Base-by-base conservation (phyloP, 2,888 invertebrate species). In the Aelia acuminata region DNA sequence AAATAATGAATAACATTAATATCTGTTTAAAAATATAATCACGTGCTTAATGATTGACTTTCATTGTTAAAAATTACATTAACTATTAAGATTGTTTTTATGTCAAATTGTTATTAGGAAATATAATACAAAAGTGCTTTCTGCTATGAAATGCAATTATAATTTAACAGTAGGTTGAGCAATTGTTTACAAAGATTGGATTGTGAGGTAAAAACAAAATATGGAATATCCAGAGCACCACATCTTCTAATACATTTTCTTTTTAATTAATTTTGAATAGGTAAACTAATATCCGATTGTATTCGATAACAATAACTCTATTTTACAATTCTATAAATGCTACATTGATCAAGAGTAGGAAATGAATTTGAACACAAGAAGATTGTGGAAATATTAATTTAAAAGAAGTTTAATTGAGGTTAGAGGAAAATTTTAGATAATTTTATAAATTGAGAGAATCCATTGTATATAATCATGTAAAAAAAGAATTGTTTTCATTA, bases 41-140 rank as follows among this genome's bases (percentile, higher is more conserved):
- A 57, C 13, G 26, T 3, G 2, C 26, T 26, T 57, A 18, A 70
- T 7, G 26, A 70, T 35, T 70, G 63, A 70, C 35, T 20, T 70
- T 70, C 20, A 20, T 70, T 18, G 13, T 70, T 35, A 20, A 31
- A 31, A 63, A 70, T 70, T 70, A 70, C 8, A 13, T 13, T 35
- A 70, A 1, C 2, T 18, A 70, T 35, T 70, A 70, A 35, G n/a
- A 26, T 15, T 15, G 35, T 7, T 70, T 20, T 35, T 35, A 18
- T 31, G n/a, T 7, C 3, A 57, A n/a, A n/a, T n/a, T n/a, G n/a
- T n/a, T n/a, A n/a, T 7, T 35, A 70, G 18, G 63, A 70, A 70
- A 70, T 70, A 70, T 70, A 4, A 70, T 70, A 70, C 63, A 70
- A 70, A 70, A 70, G 35, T 35, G 0, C 18, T 70, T 70, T 70